Conservation (phyloP, 2,113 vertebrate genomes). For the Synodontis membranacea region DNA sequence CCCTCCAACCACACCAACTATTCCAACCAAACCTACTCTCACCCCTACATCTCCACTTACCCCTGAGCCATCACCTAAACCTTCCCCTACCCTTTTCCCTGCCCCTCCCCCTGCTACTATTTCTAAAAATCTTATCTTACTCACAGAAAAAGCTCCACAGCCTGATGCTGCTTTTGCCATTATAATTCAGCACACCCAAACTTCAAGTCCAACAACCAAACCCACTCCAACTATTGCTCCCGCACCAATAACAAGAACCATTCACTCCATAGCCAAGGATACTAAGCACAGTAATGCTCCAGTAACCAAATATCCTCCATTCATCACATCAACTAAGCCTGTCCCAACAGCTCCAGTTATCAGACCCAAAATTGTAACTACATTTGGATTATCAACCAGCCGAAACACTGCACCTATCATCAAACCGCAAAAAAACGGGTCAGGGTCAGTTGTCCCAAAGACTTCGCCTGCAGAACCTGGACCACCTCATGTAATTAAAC, state of each 20-base stretch:
- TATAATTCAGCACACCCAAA: conserved; percentile 37
- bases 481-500: conserved; percentile 15
- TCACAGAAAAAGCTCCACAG: conserved; percentile 46
- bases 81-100: neutral
- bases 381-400: conserved; percentile 54
- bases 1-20: conserved; percentile 16
- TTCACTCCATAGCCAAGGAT: neutral
- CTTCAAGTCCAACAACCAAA: neutral
- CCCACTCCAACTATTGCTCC: conserved; percentile 17
- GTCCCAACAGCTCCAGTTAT: conserved; percentile 25
- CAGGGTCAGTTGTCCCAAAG: conserved; percentile 11
- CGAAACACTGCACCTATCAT: conserved; percentile 51
- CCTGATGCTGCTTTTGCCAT: conserved; percentile 23
- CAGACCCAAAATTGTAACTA: conserved; percentile 55
- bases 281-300: conserved; percentile 44
- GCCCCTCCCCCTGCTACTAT: neutral
- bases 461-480: conserved; percentile 11
- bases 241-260: conserved; percentile 15
- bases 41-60: conserved; percentile 32
- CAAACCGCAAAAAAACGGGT: conserved; percentile 38
- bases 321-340: conserved; percentile 49
- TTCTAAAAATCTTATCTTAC: conserved; percentile 28
- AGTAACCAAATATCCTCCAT: conserved; percentile 41
- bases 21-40: conserved; percentile 33
- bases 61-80: conserved; percentile 5